Evolutionary conservation across 2,113 vertebrate genomes (phyloP).

Genomic region (Amphiprion percula): DNA sequence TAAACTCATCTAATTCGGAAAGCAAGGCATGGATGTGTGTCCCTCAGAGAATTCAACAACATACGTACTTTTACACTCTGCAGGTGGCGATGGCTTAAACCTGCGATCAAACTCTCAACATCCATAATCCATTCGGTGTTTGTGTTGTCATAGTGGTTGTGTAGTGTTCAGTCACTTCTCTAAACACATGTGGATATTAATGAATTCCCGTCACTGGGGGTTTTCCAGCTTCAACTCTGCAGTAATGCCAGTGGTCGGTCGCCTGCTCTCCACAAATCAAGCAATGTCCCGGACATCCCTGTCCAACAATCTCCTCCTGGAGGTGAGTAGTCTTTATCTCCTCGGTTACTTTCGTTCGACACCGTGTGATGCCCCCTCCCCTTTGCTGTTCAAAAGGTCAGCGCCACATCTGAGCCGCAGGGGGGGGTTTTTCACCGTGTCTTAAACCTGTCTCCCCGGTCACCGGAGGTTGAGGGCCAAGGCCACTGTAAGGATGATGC

Average conservation of each 20-base stretch:
- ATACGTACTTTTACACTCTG: not conserved
- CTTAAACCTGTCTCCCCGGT: constrained; percentile 55
- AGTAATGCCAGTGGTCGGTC: not conserved
- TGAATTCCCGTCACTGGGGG: constrained; percentile 1
- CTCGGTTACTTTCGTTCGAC: not conserved
- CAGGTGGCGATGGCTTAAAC: constrained; percentile 38
- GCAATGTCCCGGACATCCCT: constrained; percentile 19
- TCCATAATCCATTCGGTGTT: constrained; percentile 30
- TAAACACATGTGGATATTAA: constrained; percentile 32
- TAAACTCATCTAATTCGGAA: constrained; percentile 29
- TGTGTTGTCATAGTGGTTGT: constrained; percentile 18
- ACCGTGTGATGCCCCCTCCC: constrained; percentile 4
- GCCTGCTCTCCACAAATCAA: constrained; percentile 19
- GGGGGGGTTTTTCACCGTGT: constrained; percentile 23
- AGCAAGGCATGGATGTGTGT: constrained; percentile 61
- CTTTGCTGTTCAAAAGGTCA: constrained; percentile 40
- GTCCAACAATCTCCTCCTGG: constrained; percentile 10
- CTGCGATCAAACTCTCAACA: constrained; percentile 20
- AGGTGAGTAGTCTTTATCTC: constrained; percentile 27
- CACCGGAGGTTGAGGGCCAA: constrained; percentile 92
- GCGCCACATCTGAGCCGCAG: constrained; percentile 32
- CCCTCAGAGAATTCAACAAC: constrained; percentile 7
- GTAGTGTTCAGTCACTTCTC: constrained; percentile 10
- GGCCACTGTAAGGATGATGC: constrained; percentile 86
- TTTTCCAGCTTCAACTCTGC: constrained; percentile 25